Evolutionary conservation across 1,140 invertebrate species (phyloP), one percentile per base, ranked within the genome.

Genomic region (Bombyx mandarina): DNA sequence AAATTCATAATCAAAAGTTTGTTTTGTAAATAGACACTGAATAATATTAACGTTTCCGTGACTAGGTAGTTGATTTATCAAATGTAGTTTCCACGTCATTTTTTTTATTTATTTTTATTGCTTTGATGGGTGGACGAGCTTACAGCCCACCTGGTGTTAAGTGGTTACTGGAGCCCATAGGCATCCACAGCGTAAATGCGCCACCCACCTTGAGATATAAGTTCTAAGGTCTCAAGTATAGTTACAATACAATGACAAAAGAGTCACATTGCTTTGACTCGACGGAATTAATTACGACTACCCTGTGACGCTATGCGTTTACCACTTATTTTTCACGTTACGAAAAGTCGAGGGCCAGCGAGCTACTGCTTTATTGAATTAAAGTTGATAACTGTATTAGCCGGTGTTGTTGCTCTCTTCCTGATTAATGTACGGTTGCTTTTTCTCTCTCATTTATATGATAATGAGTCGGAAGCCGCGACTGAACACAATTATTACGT

Each of bases 381-480:
- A 83, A 85, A 85, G 71, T 85, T 85, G 81, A 86, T 85, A 87
- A 85, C 77, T 82, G 77, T 85, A 82, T 87, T 87, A 87, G 79
- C 77, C 77, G 71, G 69, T 79, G 79, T 79, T 85, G 82, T 85
- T 81, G 74, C 79, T 77, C 75, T 80, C 82, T 82, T 71, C 71
- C 73, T 84, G 78, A 87, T 85, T 84, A 87, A 85, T 79, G 80
- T 73, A 49, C 71, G 78, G 75, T 75, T 77, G 80, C 79, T 82
- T 85, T 87, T 87, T 87, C 79, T 82, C 80, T 82, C 79, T 84
- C 84, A 87, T 87, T 82, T 84, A 80, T 84, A 87, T 85, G 82
- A 78, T 84, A 84, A 85, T 87, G 78, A 84, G 79, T 69, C 73
- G 69, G 67, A 67, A 71, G 69, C 72, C 75, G 73, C 72, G 64